phyloP scores from a whole-genome alignment of 2,797 vertebrate genomes.

The Psittacula derbiana region DNA sequence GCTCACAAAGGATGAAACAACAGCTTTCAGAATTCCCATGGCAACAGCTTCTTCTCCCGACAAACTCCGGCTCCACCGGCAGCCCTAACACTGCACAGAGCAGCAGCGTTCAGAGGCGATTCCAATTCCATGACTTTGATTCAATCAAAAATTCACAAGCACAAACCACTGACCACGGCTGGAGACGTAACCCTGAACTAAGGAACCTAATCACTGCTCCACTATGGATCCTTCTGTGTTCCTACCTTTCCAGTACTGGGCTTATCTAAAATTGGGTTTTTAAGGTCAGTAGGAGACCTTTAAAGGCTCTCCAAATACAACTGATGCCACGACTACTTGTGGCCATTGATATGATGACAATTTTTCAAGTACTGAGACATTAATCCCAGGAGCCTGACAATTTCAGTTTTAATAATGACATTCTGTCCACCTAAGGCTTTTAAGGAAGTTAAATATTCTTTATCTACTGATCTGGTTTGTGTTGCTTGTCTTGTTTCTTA shows the following conservation, averaged over 20 bases:
- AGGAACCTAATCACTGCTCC: not conserved
- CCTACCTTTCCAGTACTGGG: not conserved
- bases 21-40: slow-evolving; percentile 55
- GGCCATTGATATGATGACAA: slow-evolving; percentile 13
- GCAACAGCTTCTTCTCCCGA: slow-evolving; percentile 40
- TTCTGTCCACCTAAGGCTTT: slow-evolving; percentile 10
- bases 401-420: slow-evolving; percentile 24
- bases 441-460: slow-evolving; percentile 13
- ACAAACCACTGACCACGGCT: not conserved
- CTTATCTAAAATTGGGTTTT: slow-evolving; percentile 24
- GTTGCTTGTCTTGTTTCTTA: not conserved
- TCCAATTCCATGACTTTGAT: not conserved
- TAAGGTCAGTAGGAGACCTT: slow-evolving; percentile 53
- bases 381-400: slow-evolving; percentile 27
- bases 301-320: slow-evolving; percentile 49
- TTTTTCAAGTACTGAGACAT: slow-evolving; percentile 22
- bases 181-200: not conserved
- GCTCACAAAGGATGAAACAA: not conserved
- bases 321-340: slow-evolving; percentile 19
- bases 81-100: not conserved
- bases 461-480: not conserved
- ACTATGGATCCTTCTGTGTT: not conserved
- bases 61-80: not conserved
- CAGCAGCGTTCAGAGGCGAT: not conserved
- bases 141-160: not conserved